phyloP scores from a whole-genome alignment of 2,888 invertebrate species.

The Macrosoma leucophasiata region DNA sequence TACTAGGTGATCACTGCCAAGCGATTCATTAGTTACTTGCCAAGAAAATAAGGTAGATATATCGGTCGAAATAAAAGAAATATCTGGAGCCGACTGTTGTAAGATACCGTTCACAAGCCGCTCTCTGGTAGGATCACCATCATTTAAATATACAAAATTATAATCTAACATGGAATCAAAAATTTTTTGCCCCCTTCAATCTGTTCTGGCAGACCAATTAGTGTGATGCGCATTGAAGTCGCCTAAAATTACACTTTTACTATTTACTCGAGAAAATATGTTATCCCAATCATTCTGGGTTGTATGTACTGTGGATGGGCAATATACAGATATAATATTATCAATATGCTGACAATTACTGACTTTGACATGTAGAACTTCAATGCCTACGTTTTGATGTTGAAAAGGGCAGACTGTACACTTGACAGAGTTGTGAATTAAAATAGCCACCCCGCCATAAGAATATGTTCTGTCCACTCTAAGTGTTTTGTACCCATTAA shows the following conservation, averaged over 20 bases:
- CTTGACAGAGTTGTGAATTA: constrained; percentile 12
- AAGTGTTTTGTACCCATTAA: constrained; percentile 7
- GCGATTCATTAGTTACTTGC: constrained; percentile 13
- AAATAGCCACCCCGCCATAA: constrained; percentile 12
- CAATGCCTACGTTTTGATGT: constrained; percentile 5
- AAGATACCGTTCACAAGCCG: constrained; percentile 7
- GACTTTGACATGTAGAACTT: constrained; percentile 10
- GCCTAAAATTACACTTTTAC: constrained; percentile 8
- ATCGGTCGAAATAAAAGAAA: constrained; percentile 11
- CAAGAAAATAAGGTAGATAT: constrained; percentile 9
- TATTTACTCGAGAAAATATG: constrained; percentile 7
- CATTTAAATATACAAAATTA: constrained; percentile 12
- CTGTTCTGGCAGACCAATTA: constrained; percentile 16
- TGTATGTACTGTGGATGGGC: constrained; percentile 8
- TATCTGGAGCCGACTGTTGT: constrained; percentile 14
- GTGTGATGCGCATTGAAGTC: constrained; percentile 19
- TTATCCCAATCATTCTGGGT: constrained; percentile 14
- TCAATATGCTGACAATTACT: constrained; percentile 16
- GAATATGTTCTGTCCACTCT: constrained; percentile 6
- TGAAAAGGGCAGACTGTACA: neutral
- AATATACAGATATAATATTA: constrained; percentile 16
- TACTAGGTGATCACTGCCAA: constrained; percentile 17
- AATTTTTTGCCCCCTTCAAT: constrained; percentile 13
- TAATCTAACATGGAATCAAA: constrained; percentile 11
- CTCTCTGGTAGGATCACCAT: constrained; percentile 11